Percentiles rank a stretch among this genome's conserved stretches.
phyloP scores from a whole-genome alignment of 2,113 vertebrate genomes.

The Excalfactoria chinensis region DNA sequence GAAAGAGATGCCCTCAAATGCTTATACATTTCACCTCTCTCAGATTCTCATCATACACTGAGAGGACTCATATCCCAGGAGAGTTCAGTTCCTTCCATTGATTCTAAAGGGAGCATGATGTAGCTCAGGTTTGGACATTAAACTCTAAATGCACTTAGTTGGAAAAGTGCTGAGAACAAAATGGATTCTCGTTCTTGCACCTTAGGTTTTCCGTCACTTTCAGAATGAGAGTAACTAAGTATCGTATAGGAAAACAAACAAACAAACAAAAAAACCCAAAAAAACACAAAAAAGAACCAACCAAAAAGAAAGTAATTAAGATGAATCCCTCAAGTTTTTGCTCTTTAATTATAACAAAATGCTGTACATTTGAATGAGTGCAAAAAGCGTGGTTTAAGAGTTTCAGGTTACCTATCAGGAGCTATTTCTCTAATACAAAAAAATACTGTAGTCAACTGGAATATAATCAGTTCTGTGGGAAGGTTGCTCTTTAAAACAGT shows the following conservation, averaged over 20 bases:
- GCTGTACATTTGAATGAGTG: not conserved
- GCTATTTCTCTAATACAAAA: not conserved
- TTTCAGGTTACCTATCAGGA: not conserved
- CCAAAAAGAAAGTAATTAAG: not conserved
- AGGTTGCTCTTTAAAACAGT: not conserved
- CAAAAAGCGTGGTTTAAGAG: not conserved
- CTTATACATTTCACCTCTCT: slow-evolving; percentile 20
- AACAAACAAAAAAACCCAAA: not conserved
- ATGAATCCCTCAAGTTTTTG: not conserved
- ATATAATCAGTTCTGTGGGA: not conserved
- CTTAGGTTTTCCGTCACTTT: not conserved
- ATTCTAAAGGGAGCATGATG: not conserved
- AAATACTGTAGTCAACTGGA: not conserved
- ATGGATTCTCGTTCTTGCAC: not conserved
- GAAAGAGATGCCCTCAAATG: not conserved
- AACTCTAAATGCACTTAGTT: not conserved
- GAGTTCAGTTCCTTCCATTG: not conserved
- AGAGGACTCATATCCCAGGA: not conserved
- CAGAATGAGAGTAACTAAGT: not conserved
- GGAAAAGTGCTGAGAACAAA: not conserved
- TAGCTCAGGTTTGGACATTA: not conserved
- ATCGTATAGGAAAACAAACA: not conserved
- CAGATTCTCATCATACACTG: not conserved
- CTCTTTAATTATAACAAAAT: not conserved
- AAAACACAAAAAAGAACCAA: too few species aligned